phyloP scores from a whole-genome alignment of 1,140 invertebrate genomes.

The Temnothorax nylanderi region DNA sequence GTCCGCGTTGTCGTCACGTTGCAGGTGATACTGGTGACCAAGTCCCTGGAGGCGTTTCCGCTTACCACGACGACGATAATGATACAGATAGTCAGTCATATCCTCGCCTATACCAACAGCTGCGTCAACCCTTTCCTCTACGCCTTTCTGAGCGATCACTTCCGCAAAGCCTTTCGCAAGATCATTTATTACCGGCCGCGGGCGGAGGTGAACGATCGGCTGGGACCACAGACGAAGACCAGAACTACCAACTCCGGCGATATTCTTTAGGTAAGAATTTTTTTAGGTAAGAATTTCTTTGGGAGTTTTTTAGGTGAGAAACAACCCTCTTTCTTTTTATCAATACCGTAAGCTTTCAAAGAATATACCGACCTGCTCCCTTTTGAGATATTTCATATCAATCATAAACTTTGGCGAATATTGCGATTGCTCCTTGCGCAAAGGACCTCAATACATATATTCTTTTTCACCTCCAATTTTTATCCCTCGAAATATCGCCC shows the following conservation, averaged over 20 bases:
- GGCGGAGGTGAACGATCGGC: constrained; percentile 74
- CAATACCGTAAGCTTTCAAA: background rate
- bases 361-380: background rate
- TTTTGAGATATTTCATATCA: background rate
- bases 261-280: constrained; percentile 80
- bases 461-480: background rate
- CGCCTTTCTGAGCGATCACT: constrained; percentile 95
- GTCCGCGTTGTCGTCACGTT: background rate
- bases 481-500: background rate
- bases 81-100: constrained; percentile 94
- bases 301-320: constrained; percentile 77
- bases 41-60: constrained; percentile 90
- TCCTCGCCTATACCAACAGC: constrained; percentile 97
- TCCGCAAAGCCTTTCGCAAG: constrained; percentile 93
- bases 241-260: constrained; percentile 82
- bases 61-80: constrained; percentile 88
- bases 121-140: constrained; percentile 99
- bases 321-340: background rate
- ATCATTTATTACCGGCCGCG: constrained; percentile 86
- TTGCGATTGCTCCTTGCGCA: background rate
- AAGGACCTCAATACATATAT: background rate
- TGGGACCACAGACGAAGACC: constrained; percentile 81
- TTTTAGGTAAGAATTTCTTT: constrained; percentile 56
- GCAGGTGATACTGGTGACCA: constrained; percentile 92
- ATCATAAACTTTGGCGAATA: background rate